Conservation (phyloP, 2,113 vertebrate species). For the Pardalotus punctatus region DNA sequence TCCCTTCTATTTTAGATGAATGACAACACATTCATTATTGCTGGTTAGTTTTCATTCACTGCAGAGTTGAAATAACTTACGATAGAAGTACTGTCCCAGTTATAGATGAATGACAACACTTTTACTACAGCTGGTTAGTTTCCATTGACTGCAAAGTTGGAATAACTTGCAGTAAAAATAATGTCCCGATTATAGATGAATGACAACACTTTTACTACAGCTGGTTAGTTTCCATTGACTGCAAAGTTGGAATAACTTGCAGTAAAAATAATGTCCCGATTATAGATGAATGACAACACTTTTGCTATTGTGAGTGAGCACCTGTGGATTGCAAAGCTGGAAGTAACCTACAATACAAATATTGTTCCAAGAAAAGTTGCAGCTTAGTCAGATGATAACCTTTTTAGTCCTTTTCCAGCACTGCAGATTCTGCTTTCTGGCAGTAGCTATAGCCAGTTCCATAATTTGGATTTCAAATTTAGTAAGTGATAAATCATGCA, state of each 20-base stretch:
- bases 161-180: constrained; percentile 50
- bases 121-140: constrained; percentile 53
- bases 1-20: constrained; percentile 30
- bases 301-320: constrained; percentile 48
- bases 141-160: constrained; percentile 42
- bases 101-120: constrained; percentile 60
- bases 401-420: constrained; percentile 52
- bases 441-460: constrained; percentile 58
- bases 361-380: constrained; percentile 28
- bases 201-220: constrained; percentile 59
- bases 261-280: constrained; percentile 5
- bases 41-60: constrained; percentile 56
- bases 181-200: constrained; percentile 24
- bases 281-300: constrained; percentile 43
- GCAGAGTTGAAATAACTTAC: constrained; percentile 49
- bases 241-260: constrained; percentile 33
- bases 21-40: constrained; percentile 40
- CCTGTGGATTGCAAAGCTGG: constrained; percentile 17
- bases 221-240: constrained; percentile 53
- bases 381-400: constrained; percentile 31
- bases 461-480: constrained; percentile 73
- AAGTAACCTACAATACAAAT: background rate
- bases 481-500: constrained; percentile 73
- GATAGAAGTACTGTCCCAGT: constrained; percentile 29
- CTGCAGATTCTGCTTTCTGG: constrained; percentile 60